Percentiles rank a stretch among this genome's conserved stretches.
Evolutionary conservation across 2,797 vertebrate genomes (phyloP).

Genomic region (Cyclura pinguis): DNA sequence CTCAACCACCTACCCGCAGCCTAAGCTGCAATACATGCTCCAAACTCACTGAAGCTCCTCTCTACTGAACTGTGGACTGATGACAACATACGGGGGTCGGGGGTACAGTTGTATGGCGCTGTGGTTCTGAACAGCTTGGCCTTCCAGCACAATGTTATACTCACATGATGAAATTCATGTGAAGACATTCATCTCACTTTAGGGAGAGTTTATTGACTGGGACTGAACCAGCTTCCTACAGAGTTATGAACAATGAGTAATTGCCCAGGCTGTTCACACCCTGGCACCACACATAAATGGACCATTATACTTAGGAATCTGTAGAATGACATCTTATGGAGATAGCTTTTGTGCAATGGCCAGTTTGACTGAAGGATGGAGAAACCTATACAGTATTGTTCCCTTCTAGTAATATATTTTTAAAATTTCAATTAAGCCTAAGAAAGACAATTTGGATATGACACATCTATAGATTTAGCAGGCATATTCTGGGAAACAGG

Average conservation of each 20-base stretch:
- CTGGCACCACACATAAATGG: not conserved
- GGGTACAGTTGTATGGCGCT: not conserved
- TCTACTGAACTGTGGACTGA: not conserved
- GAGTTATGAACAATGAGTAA: not conserved
- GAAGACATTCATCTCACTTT: not conserved
- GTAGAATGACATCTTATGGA: not conserved
- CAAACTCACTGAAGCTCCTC: not conserved
- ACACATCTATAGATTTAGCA: not conserved
- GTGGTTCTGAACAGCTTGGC: not conserved
- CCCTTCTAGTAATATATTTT: not conserved
- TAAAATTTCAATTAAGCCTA: not conserved
- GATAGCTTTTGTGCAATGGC: not conserved
- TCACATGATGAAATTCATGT: not conserved
- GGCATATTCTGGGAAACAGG: not conserved
- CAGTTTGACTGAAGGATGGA: constrained; percentile 25
- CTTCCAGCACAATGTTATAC: not conserved
- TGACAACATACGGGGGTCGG: not conserved
- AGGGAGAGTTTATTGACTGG: not conserved
- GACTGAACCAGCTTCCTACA: not conserved
- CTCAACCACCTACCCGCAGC: not conserved
- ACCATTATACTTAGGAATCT: not conserved
- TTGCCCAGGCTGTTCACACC: not conserved
- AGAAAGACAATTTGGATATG: constrained; percentile 7
- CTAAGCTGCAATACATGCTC: not conserved
- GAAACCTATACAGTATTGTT: constrained; percentile 11